phyloP scores from a whole-genome alignment of 2,797 vertebrate species.

The Alcedo quadribrachys region DNA sequence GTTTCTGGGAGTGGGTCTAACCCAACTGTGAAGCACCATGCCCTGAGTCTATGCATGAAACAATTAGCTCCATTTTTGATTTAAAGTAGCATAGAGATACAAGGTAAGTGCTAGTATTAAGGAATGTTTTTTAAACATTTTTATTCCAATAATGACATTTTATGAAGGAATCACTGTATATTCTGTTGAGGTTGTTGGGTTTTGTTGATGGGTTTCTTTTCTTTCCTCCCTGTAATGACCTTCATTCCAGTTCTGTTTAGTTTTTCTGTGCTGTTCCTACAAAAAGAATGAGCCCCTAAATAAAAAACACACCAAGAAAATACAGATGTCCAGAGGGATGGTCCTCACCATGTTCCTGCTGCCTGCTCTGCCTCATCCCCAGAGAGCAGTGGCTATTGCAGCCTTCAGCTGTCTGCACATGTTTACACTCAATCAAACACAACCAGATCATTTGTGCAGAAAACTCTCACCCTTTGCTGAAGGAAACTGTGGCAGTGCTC shows the following conservation, averaged over 20 bases:
- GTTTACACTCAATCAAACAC: background rate
- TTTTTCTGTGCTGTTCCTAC: background rate
- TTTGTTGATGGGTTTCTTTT: too few species aligned
- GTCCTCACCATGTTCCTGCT: background rate
- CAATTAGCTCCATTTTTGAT: background rate
- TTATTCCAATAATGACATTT: background rate
- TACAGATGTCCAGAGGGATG: background rate
- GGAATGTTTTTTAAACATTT: background rate
- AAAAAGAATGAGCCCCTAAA: background rate
- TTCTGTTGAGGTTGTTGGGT: background rate
- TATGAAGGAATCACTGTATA: background rate
- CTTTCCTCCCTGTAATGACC: background rate
- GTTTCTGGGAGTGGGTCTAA: background rate
- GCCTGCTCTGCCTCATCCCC: background rate
- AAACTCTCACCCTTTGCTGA: background rate
- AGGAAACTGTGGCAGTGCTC: background rate
- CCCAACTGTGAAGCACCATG: background rate
- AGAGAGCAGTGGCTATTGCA: background rate
- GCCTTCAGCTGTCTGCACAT: background rate
- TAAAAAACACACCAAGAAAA: background rate
- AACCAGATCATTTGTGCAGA: background rate
- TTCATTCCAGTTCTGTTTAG: background rate
- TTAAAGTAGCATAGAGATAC: background rate
- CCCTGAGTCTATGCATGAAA: background rate
- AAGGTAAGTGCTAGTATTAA: background rate